These are phyloP conservation scores for Mormyrus hasselquistii DNA, from an alignment of 2,797 vertebrate species.

Conservation along the genomic window DNA sequence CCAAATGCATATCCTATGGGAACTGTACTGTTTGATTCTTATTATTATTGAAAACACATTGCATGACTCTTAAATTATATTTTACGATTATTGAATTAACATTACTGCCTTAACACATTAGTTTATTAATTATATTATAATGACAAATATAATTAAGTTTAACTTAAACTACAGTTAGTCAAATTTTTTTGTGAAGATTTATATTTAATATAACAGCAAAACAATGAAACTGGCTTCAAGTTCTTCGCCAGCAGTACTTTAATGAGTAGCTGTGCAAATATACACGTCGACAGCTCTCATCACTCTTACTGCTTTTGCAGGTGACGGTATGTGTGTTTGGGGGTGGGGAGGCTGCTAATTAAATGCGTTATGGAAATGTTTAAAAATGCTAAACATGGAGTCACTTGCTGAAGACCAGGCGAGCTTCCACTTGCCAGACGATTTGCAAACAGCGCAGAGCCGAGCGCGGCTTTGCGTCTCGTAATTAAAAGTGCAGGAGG, in stretches of 20 bases:
- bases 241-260: neutral
- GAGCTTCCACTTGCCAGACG: constrained; percentile 58
- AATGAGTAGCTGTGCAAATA: neutral
- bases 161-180: neutral
- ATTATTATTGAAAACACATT: neutral
- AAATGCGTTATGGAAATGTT: constrained; percentile 6
- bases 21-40: neutral
- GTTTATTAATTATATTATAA: neutral
- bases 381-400: constrained; percentile 38
- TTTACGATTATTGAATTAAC: neutral
- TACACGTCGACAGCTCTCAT: constrained; percentile 26
- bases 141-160: neutral
- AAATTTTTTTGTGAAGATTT: neutral
- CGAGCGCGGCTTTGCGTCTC: constrained; percentile 26
- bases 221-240: neutral
- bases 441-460: constrained; percentile 52
- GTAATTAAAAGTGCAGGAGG: constrained; percentile 58
- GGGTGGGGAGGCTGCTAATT: neutral
- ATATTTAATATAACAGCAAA: neutral
- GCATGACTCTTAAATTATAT: neutral
- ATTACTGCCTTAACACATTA: neutral
- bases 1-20: neutral
- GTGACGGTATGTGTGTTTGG: neutral
- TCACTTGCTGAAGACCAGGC: constrained; percentile 45
- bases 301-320: constrained; percentile 38